A percentile compares a stretch with the other conserved stretches of the same genome.
phyloP scores from a whole-genome alignment of 2,113 vertebrate species.

The Chionis minor region DNA sequence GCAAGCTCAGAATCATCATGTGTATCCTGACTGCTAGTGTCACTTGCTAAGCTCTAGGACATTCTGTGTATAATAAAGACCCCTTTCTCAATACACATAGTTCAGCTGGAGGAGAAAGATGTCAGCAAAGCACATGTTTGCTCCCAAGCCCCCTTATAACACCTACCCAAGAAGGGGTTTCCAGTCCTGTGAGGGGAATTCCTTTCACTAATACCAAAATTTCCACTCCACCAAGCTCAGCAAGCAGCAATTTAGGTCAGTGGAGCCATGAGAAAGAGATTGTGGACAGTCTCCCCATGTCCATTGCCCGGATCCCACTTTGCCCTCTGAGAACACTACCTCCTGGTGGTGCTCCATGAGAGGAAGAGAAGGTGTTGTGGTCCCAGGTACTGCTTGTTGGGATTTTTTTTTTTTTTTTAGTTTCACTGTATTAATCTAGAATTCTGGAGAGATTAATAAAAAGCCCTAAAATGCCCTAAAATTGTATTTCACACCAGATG shows the following conservation, averaged over 20 bases:
- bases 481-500: not conserved
- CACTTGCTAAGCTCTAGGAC: not conserved
- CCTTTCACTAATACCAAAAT: not conserved
- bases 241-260: not conserved
- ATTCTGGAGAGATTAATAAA: not conserved
- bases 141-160: not conserved
- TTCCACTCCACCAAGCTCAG: not conserved
- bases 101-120: not conserved
- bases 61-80: not conserved
- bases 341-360: not conserved
- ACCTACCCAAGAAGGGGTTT: not conserved
- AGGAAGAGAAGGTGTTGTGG: not conserved
- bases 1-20: not conserved
- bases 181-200: not conserved
- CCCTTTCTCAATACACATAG: not conserved
- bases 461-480: not conserved
- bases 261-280: not conserved
- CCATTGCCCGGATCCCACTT: not conserved
- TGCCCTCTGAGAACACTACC: not conserved
- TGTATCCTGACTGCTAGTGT: not conserved
- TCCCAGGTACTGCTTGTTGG: not conserved
- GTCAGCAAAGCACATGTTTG: not conserved
- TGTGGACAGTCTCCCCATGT: rapidly evolving
- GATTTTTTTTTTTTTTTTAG: not conserved
- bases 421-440: not conserved